Evolutionary conservation across 92 coral and sea anemone species (phyloP).

Genomic region (Bergia sp.): DNA sequence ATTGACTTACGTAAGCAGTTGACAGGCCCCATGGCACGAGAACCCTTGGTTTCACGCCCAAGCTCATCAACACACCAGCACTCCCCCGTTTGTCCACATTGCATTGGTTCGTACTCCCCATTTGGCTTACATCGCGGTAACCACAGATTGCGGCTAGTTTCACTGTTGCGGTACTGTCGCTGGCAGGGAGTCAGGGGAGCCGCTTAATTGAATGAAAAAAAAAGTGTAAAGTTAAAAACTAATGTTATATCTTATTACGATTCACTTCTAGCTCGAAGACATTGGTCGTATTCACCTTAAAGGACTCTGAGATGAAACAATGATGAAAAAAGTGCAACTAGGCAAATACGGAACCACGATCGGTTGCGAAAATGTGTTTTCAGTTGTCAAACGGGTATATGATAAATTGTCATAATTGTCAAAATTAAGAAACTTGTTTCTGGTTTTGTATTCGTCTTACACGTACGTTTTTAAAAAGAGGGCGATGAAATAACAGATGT

Average conservation of each 20-base stretch:
- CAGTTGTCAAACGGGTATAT: too few species aligned
- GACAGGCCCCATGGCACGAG: slow-evolving; percentile 42
- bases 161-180: slow-evolving; percentile 27
- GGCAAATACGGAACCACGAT: too few species aligned
- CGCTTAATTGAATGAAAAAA: not conserved
- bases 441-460: too few species aligned
- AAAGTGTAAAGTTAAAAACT: not conserved
- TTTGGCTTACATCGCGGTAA: slow-evolving; percentile 60
- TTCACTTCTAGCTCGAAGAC: not conserved
- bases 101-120: slow-evolving; percentile 58
- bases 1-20: slow-evolving; percentile 36
- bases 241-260: not conserved
- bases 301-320: not conserved
- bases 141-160: slow-evolving; percentile 26
- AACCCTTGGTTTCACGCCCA: slow-evolving; percentile 56
- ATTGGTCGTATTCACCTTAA: not conserved
- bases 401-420: too few species aligned
- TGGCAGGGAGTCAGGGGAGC: slow-evolving; percentile 33
- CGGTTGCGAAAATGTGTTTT: too few species aligned
- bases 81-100: slow-evolving; percentile 50
- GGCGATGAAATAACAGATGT: too few species aligned
- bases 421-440: too few species aligned
- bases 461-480: too few species aligned
- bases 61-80: slow-evolving; percentile 64
- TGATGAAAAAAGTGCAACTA: too few species aligned